These are phyloP conservation scores for Hystrix brachyura DNA, from an alignment of 2,113 vertebrate genomes.

Conservation along the genomic window DNA sequence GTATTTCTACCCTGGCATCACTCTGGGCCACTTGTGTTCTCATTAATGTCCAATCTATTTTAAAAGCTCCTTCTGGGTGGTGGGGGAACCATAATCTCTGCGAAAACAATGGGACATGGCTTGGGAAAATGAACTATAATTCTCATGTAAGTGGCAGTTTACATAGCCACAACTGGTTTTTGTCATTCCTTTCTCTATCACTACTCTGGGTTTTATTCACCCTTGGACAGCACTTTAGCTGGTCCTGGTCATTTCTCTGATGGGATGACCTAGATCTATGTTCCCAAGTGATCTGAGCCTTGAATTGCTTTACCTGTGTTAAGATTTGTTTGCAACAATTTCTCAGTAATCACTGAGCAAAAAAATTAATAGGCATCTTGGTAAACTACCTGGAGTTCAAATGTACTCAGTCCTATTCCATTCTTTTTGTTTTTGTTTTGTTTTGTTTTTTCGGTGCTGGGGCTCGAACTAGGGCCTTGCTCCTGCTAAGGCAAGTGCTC, in stretches of 20 bases:
- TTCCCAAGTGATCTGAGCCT: not conserved
- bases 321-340: not conserved
- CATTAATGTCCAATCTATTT: not conserved
- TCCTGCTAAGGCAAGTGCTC: too few relatives aligned
- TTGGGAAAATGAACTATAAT: not conserved
- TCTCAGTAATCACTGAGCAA: not conserved
- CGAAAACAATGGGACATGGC: not conserved
- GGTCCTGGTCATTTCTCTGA: not conserved
- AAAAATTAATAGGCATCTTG: not conserved
- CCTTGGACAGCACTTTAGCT: not conserved
- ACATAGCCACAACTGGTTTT: not conserved
- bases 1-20: not conserved
- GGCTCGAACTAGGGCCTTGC: too few relatives aligned
- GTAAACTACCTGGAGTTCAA: not conserved
- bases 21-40: not conserved
- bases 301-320: conserved; percentile 33
- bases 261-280: not conserved
- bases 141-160: not conserved
- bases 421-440: too few relatives aligned
- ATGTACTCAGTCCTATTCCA: not conserved
- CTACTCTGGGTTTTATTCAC: not conserved
- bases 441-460: too few relatives aligned
- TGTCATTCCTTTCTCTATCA: not conserved
- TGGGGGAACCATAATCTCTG: not conserved
- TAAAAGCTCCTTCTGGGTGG: not conserved